Evolutionary conservation across 2,113 vertebrate species (phyloP).

Genomic region (Struthio camelus): DNA sequence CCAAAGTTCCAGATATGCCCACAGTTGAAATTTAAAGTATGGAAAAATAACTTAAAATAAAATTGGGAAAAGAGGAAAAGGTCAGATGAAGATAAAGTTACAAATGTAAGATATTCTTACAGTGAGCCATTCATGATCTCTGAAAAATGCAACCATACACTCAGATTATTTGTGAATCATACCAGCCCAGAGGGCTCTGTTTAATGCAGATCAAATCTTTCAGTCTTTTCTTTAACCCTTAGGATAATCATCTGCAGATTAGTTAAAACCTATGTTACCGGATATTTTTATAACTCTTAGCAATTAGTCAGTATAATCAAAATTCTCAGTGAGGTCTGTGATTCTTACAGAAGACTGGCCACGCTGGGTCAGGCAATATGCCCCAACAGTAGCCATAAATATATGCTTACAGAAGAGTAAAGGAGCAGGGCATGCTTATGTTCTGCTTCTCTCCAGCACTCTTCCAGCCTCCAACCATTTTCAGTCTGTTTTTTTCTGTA

Average conservation of each 20-base stretch:
- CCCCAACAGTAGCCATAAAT: not conserved
- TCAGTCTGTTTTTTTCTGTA: not conserved
- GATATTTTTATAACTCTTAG: not conserved
- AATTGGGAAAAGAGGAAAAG: not conserved
- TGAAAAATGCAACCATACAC: not conserved
- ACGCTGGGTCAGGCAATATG: not conserved
- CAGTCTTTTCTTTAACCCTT: not conserved
- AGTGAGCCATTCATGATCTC: not conserved
- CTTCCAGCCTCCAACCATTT: not conserved
- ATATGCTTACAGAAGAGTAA: not conserved
- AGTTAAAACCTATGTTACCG: not conserved
- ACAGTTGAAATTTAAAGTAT: not conserved
- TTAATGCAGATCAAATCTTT: not conserved
- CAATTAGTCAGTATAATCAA: not conserved
- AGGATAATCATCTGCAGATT: not conserved
- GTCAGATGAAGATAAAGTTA: not conserved
- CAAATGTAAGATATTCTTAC: not conserved
- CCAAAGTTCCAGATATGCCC: not conserved
- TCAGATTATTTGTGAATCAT: not conserved
- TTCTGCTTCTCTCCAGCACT: not conserved
- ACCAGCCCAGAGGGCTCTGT: not conserved
- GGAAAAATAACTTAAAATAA: not conserved
- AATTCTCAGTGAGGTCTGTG: not conserved
- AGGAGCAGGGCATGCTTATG: not conserved
- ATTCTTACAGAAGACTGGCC: not conserved